These are phyloP conservation scores for Zosterops borbonicus DNA, from an alignment of 2,113 vertebrate genomes.

Conservation along the genomic window DNA sequence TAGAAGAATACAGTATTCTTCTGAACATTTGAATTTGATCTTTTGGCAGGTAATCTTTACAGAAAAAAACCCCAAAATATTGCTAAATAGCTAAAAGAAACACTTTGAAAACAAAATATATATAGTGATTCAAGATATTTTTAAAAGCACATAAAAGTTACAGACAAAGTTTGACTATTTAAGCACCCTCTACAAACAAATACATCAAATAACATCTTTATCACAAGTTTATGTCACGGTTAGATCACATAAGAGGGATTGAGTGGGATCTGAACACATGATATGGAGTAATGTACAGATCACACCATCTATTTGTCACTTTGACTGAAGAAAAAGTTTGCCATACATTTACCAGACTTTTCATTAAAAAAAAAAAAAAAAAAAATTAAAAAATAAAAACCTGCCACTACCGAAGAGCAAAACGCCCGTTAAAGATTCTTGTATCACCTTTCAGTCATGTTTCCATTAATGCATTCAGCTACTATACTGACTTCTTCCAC, in stretches of 20 bases:
- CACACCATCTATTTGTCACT: background rate
- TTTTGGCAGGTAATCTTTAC: background rate
- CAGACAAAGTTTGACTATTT: background rate
- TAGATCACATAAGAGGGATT: background rate
- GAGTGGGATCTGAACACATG: background rate
- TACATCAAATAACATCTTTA: background rate
- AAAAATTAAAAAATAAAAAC: background rate
- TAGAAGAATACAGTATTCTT: background rate
- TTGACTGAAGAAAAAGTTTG: background rate
- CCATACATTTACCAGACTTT: background rate
- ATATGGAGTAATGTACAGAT: background rate
- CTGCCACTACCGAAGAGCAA: background rate
- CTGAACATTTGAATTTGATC: background rate
- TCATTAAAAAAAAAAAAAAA: background rate
- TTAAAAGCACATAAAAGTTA: background rate
- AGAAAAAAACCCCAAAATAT: background rate
- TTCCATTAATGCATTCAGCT: rapidly evolving
- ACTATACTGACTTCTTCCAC: background rate
- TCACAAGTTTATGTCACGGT: rapidly evolving
- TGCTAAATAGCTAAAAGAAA: background rate
- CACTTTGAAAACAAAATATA: background rate
- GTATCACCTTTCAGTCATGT: background rate
- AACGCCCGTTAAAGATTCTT: background rate
- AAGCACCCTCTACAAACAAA: background rate
- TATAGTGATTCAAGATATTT: background rate